Base-by-base conservation (phyloP, 2,888 invertebrate genomes). In the Sialis lutaria region DNA sequence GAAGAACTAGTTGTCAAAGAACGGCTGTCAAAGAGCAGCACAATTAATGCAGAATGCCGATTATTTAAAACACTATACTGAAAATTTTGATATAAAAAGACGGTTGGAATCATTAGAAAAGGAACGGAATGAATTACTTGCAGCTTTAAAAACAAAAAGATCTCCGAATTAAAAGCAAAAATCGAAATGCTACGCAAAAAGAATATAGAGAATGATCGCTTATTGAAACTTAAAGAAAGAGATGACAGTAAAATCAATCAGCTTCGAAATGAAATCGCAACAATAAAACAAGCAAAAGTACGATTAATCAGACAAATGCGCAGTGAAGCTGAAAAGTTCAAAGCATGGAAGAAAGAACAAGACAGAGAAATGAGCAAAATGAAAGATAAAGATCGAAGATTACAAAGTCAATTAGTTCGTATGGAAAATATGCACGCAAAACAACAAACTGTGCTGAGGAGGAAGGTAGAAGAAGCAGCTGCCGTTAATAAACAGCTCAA, bases 391-490 rank as follows among this genome's bases (percentile, higher is more conserved):
- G 88, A 90, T 58, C 73, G 85, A 42, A 88, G 87, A 60, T 73
- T 83, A n/a, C 79, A 82, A 52, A 81, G 77, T 55, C 84, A 90
- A 65, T 80, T 92, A 63, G 77, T 74, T 7, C 78, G 79, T 57
- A 78, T 91, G 73, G 82, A 88, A 63, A 71, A 75, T 2, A 68
- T 82, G 33, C 82, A 89, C 57, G 73, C 70, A 45, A 84, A 86
- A 55, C 88, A 91, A 56, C 82, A 86, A 57, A 83, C 76, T 54
- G 90, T 92, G 2, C 71, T 87, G 6, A 86, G 84, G 55, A 71
- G 91, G 34, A 91, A 91, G 64, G 82, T 90, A 60, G 91, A 92
- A 63, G 89, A 90, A 63, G 87, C 87, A 0, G 77, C 81, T 33
- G 85, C 89, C 1, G 77, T 85, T 8, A 91, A 89, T 55, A 89